Evolutionary conservation across 2,113 vertebrate species (phyloP).

Genomic region (Xyliphius kryptos): DNA sequence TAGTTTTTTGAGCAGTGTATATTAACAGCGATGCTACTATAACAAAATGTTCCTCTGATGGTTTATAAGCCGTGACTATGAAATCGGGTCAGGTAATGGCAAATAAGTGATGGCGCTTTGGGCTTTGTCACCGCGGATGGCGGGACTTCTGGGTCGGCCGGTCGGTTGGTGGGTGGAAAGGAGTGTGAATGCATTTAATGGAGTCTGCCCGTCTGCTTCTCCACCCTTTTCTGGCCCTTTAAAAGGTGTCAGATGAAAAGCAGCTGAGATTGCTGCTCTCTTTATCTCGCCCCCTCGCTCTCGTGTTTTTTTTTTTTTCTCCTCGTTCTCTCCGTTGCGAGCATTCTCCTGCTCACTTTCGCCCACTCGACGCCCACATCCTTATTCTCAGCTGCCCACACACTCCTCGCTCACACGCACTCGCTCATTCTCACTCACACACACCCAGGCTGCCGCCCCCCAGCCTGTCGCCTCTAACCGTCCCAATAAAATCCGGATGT

Average conservation of each 20-base stretch:
- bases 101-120: too few species aligned
- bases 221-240: slow-evolving; percentile 52
- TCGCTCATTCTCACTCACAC: slow-evolving; percentile 24
- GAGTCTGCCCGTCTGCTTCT: too few species aligned
- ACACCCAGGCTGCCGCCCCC: slow-evolving; percentile 27
- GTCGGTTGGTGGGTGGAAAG: too few species aligned
- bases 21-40: too few species aligned
- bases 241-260: slow-evolving; percentile 62
- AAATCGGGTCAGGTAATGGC: too few species aligned
- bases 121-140: too few species aligned
- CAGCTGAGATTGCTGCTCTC: slow-evolving; percentile 51
- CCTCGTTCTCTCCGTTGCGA: slow-evolving; percentile 31
- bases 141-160: too few species aligned
- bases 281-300: slow-evolving; percentile 53
- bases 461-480: slow-evolving; percentile 29
- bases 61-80: too few species aligned
- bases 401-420: slow-evolving; percentile 33
- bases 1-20: too few species aligned
- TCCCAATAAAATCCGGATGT: slow-evolving; percentile 67
- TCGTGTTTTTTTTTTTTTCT: too few species aligned
- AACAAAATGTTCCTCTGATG: too few species aligned
- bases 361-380: slow-evolving; percentile 40
- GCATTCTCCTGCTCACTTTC: slow-evolving; percentile 34
- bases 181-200: too few species aligned
- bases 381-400: slow-evolving; percentile 54